phyloP scores from a whole-genome alignment of 2,888 invertebrate species.

The Aphelenchoides bicaudatus region DNA sequence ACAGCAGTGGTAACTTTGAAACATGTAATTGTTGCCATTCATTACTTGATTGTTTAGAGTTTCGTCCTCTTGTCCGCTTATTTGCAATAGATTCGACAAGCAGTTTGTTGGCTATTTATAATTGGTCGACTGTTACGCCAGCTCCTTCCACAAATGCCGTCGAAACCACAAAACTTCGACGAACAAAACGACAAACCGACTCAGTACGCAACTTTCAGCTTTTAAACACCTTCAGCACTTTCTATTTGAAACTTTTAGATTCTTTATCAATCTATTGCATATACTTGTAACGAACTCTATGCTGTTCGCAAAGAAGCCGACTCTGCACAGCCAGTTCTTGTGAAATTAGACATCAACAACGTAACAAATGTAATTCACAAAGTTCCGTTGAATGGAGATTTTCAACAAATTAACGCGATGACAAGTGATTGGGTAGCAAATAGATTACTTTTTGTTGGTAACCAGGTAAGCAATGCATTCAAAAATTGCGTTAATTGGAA shows the following conservation, averaged over 20 bases:
- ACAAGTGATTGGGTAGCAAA: slow-evolving; percentile 59
- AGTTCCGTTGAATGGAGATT: slow-evolving; percentile 32
- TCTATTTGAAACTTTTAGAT: slow-evolving; percentile 27
- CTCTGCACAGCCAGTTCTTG: slow-evolving; percentile 47
- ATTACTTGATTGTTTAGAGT: slow-evolving; percentile 38
- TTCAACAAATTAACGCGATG: slow-evolving; percentile 52
- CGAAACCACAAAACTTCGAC: neutral
- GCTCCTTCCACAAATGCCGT: slow-evolving; percentile 18
- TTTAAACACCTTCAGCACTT: neutral
- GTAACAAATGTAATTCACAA: slow-evolving; percentile 36
- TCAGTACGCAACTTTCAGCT: neutral
- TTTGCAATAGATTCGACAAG: slow-evolving; percentile 58
- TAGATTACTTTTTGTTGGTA: slow-evolving; percentile 49
- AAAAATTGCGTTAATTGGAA: no score
- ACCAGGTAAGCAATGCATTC: no score
- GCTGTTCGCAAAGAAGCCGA: slow-evolving; percentile 56
- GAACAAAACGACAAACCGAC: slow-evolving; percentile 14
- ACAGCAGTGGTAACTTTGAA: slow-evolving; percentile 49
- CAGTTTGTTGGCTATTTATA: slow-evolving; percentile 49
- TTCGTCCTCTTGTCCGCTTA: slow-evolving; percentile 53
- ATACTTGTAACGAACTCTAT: slow-evolving; percentile 54
- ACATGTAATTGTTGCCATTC: no score
- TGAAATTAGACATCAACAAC: slow-evolving; percentile 50
- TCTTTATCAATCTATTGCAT: slow-evolving; percentile 52
- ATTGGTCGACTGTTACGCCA: slow-evolving; percentile 36